phyloP scores from a whole-genome alignment of 1,140 invertebrate species.

The Calephelis virginiensis region DNA sequence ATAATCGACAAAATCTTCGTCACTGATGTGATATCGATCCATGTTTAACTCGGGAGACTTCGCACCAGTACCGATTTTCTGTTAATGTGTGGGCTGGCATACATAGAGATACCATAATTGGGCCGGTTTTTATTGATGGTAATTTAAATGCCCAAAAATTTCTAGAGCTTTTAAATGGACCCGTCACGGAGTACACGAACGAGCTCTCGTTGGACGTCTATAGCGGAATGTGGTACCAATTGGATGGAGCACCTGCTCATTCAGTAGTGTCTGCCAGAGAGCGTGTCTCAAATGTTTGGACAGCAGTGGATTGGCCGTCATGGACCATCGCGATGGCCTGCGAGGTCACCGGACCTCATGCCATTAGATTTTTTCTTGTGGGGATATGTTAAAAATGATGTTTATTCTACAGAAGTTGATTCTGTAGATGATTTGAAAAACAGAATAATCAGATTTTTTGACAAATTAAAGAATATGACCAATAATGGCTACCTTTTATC shows the following conservation, averaged over 20 bases:
- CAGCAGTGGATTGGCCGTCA: no score
- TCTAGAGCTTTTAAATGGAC: no score
- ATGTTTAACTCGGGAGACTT: background rate
- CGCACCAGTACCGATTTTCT: no score
- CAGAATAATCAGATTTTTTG: background rate
- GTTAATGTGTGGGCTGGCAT: no score
- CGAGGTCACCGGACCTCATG: no score
- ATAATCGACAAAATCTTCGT: constrained; percentile 16
- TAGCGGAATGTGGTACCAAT: background rate
- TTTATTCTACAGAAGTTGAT: background rate
- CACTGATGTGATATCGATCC: constrained; percentile 22
- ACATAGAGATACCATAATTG: no score
- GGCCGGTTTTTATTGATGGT: no score
- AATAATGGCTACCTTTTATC: background rate
- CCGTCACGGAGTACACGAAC: background rate
- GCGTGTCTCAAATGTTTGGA: constrained; percentile 9
- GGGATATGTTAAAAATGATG: no score
- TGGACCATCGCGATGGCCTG: no score
- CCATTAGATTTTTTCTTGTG: no score
- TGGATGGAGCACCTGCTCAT: background rate
- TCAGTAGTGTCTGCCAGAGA: constrained; percentile 3
- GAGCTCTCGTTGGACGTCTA: background rate
- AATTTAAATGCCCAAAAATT: no score
- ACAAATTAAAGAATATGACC: background rate
- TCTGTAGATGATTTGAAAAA: background rate